These are phyloP conservation scores for Rhodinocichla rosea DNA, from an alignment of 2,113 vertebrate species.

Conservation along the genomic window DNA sequence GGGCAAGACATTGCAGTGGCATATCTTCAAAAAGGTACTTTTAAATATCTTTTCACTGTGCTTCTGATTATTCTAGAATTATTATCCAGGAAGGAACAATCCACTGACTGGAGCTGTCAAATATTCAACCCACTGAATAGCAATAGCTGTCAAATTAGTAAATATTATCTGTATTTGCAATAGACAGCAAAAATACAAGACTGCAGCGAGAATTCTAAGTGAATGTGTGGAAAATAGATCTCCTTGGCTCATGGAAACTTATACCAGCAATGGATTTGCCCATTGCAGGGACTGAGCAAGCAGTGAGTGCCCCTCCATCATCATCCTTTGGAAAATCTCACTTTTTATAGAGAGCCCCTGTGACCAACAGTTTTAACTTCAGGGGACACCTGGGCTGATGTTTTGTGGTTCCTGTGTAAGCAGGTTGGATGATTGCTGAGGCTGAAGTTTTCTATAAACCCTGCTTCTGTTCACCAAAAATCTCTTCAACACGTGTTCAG, in stretches of 20 bases:
- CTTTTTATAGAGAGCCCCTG: background rate
- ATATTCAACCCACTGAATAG: background rate
- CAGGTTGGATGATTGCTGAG: background rate
- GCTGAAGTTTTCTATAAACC: background rate
- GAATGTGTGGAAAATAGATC: background rate
- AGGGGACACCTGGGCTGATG: background rate
- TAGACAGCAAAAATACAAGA: background rate
- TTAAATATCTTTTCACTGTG: background rate
- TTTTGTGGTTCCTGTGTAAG: background rate
- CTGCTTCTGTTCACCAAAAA: background rate
- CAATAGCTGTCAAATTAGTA: conserved; percentile 11
- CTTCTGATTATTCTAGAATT: background rate
- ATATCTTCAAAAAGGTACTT: background rate
- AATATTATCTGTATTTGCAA: background rate
- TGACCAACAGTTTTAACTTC: background rate
- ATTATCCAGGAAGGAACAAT: background rate
- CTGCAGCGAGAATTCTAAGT: background rate
- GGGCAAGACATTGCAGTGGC: background rate
- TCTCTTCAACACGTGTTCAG: background rate
- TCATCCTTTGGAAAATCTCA: background rate
- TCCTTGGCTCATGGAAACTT: background rate
- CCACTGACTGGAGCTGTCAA: background rate
- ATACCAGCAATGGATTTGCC: background rate
- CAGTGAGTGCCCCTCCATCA: background rate
- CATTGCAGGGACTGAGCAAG: accelerated